phyloP scores from a whole-genome alignment of 2,113 vertebrate species.

The Amblyopsis rosae region DNA sequence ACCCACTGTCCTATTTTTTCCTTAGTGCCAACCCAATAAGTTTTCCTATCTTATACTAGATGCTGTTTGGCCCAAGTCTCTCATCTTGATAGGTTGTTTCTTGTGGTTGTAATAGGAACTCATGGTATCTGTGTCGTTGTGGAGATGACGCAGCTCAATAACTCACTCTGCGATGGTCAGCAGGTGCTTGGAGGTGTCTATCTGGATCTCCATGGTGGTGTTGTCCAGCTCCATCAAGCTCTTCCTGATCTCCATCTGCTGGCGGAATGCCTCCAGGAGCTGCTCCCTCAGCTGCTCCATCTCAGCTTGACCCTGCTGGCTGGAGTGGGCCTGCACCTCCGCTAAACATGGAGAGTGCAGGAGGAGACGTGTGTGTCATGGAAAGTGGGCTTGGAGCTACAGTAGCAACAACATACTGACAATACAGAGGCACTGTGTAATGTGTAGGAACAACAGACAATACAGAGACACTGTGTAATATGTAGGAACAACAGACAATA shows the following conservation, averaged over 20 bases:
- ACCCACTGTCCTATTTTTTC: too few relatives aligned
- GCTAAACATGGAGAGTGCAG: slow-evolving; percentile 64
- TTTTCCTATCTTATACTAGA: too few relatives aligned
- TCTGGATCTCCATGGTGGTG: slow-evolving; percentile 84
- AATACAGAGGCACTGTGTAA: not conserved
- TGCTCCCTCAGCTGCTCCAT: slow-evolving; percentile 84
- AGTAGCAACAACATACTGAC: not conserved
- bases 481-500: too few relatives aligned
- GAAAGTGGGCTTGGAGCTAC: not conserved
- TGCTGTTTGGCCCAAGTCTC: too few relatives aligned
- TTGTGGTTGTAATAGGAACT: not conserved
- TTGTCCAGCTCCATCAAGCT: slow-evolving; percentile 87
- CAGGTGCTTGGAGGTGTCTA: slow-evolving; percentile 84
- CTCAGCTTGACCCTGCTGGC: slow-evolving; percentile 73
- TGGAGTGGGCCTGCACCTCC: slow-evolving; percentile 83
- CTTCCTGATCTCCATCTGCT: slow-evolving; percentile 86
- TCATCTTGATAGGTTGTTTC: too few relatives aligned
- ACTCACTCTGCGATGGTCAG: slow-evolving; percentile 84
- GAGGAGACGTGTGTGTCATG: not conserved
- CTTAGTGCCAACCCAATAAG: too few relatives aligned
- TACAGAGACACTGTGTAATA: too few relatives aligned
- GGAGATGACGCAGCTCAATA: not conserved
- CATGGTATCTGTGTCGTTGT: not conserved
- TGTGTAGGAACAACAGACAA: not conserved
- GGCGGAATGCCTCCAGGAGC: slow-evolving; percentile 82